Conservation (phyloP, 1,140 invertebrate genomes). For the Grapholita molesta region DNA sequence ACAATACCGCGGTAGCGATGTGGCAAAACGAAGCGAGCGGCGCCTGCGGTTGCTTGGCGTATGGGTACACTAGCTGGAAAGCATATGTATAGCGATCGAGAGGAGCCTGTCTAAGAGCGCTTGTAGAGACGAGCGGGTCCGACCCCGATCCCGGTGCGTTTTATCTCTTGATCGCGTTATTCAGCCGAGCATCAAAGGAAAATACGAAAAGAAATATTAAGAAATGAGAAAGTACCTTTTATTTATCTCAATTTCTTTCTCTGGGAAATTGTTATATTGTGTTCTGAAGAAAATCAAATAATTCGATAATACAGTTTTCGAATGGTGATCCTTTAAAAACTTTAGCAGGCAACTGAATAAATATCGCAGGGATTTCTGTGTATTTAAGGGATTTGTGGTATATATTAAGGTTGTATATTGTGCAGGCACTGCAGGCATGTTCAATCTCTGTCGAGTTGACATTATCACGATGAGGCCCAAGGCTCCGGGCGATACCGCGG, state of each 20-base stretch:
- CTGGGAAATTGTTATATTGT: slow-evolving; percentile 30
- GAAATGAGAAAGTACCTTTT: slow-evolving; percentile 52
- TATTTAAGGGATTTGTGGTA: background rate
- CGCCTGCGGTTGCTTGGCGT: slow-evolving; percentile 34
- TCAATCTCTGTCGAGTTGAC: slow-evolving; percentile 15
- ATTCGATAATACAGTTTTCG: slow-evolving; percentile 20
- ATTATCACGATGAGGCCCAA: slow-evolving; percentile 34
- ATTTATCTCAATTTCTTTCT: slow-evolving; percentile 48
- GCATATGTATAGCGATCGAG: slow-evolving; percentile 32
- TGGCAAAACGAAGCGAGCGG: slow-evolving; percentile 19
- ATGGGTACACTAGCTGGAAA: background rate
- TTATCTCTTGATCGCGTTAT: slow-evolving; percentile 74
- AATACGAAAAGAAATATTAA: slow-evolving; percentile 61
- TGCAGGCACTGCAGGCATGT: background rate
- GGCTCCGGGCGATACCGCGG: slow-evolving; percentile 35
- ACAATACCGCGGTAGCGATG: slow-evolving; percentile 15
- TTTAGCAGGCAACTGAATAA: background rate
- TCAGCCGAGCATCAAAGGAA: slow-evolving; percentile 71
- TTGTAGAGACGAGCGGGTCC: slow-evolving; percentile 46
- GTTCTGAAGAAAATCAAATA: slow-evolving; percentile 20
- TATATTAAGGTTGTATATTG: background rate
- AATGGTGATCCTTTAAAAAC: background rate
- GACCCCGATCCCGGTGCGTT: slow-evolving; percentile 49
- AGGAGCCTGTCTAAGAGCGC: slow-evolving; percentile 47
- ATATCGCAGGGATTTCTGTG: background rate